A percentile compares a stretch with the other conserved stretches of the same genome.
Conservation (phyloP, 2,113 vertebrate species). For the Rhynchomys soricoides region DNA sequence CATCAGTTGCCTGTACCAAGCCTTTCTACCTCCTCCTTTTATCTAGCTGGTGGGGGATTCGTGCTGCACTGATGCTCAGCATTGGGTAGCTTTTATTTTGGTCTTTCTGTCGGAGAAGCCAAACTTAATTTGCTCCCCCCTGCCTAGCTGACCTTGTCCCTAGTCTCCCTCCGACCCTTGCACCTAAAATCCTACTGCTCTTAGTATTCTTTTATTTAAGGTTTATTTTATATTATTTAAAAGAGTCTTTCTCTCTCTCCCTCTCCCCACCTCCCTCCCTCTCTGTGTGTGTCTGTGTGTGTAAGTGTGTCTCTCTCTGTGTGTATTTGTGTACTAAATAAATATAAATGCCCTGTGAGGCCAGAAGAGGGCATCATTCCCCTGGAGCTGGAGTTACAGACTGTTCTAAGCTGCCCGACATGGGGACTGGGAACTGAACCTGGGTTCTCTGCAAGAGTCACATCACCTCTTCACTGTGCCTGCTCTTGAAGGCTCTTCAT, state of each 20-base stretch:
- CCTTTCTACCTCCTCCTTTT: not conserved
- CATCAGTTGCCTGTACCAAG: too few relatives aligned
- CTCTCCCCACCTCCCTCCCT: too few relatives aligned
- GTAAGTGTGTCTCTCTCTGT: not conserved
- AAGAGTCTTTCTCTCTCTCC: too few relatives aligned
- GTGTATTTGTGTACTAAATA: not conserved
- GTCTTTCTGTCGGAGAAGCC: not conserved
- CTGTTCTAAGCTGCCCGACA: not conserved
- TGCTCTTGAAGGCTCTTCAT: not conserved
- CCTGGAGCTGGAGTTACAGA: not conserved
- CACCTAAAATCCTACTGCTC: not conserved
- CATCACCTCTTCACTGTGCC: too few relatives aligned
- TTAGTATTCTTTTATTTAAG: not conserved
- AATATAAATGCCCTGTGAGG: not conserved
- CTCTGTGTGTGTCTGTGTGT: too few relatives aligned
- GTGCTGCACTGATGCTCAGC: not conserved
- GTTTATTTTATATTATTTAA: not conserved
- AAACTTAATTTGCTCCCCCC: not conserved
- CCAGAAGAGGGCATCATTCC: not conserved
- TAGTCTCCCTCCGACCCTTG: not conserved
- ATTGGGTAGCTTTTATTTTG: too few relatives aligned
- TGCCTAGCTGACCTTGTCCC: not conserved
- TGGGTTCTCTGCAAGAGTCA: not conserved
- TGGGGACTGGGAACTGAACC: not conserved
- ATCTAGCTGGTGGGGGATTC: not conserved